These are phyloP conservation scores for Drosophila subsilvestris DNA, from an alignment of 2,888 invertebrate genomes.

Conservation along the genomic window DNA sequence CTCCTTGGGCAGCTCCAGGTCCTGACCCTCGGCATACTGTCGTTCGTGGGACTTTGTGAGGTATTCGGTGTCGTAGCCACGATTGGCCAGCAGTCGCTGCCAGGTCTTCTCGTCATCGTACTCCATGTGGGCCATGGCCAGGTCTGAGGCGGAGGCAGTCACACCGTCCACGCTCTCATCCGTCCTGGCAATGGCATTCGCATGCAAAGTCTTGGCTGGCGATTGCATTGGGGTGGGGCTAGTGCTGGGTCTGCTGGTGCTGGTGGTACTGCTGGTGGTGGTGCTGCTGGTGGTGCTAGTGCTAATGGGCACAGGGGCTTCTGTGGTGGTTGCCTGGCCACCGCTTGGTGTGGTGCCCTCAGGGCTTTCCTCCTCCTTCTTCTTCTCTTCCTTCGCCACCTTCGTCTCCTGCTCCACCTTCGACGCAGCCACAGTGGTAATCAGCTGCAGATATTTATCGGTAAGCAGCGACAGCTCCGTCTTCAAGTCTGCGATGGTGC, in stretches of 20 bases:
- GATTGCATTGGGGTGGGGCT: not conserved
- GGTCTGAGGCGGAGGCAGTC: slow-evolving; percentile 3
- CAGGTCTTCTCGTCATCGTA: slow-evolving; percentile 53
- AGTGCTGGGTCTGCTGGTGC: slow-evolving; percentile 15
- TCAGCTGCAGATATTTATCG: not conserved
- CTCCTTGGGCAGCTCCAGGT: slow-evolving; percentile 45
- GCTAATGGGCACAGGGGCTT: not conserved
- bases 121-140: not conserved
- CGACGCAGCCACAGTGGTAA: not conserved
- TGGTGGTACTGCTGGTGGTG: not conserved
- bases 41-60: slow-evolving; percentile 61
- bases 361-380: not conserved
- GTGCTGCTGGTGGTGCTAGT: slow-evolving; percentile 6
- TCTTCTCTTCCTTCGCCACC: no score
- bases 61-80: slow-evolving; percentile 71
- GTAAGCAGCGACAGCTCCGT: slow-evolving; percentile 11
- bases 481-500: slow-evolving; percentile 10
- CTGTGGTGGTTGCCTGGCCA: slow-evolving; percentile 1
- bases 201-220: not conserved
- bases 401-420: not conserved
- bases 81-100: slow-evolving; percentile 64
- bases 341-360: not conserved
- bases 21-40: slow-evolving; percentile 52
- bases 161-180: not conserved
- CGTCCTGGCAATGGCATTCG: slow-evolving; percentile 11